These are phyloP conservation scores for Alethe castanea DNA, from an alignment of 2,113 vertebrate genomes.

Conservation along the genomic window DNA sequence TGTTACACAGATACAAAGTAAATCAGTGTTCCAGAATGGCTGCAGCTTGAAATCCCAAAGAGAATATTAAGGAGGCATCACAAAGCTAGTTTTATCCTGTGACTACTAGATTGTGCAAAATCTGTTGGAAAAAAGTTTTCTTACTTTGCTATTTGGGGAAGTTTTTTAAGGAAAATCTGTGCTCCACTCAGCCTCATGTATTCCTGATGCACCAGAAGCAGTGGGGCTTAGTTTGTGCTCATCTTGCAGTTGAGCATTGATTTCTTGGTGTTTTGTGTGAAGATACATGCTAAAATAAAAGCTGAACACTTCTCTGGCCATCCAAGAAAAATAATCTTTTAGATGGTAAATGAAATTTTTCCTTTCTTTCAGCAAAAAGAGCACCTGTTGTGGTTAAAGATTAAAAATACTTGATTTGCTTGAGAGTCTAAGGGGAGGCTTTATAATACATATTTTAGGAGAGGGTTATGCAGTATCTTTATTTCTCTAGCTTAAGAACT, in stretches of 20 bases:
- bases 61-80: background rate
- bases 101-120: background rate
- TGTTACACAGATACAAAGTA: background rate
- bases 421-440: background rate
- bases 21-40: background rate
- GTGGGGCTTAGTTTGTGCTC: background rate
- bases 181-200: rapidly evolving
- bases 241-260: background rate
- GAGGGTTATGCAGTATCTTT: background rate
- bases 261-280: background rate
- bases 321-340: background rate
- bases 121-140: background rate
- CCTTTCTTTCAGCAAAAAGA: background rate
- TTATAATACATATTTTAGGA: background rate
- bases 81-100: background rate
- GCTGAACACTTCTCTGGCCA: background rate
- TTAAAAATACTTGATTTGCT: background rate
- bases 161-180: background rate
- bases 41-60: background rate
- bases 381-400: background rate
- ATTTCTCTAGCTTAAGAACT: background rate
- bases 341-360: background rate
- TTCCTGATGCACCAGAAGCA: background rate
- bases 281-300: background rate
- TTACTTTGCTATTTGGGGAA: background rate